Evolutionary conservation across 2,888 invertebrate genomes (phyloP).

Genomic region (Phymatocera aterrima): DNA sequence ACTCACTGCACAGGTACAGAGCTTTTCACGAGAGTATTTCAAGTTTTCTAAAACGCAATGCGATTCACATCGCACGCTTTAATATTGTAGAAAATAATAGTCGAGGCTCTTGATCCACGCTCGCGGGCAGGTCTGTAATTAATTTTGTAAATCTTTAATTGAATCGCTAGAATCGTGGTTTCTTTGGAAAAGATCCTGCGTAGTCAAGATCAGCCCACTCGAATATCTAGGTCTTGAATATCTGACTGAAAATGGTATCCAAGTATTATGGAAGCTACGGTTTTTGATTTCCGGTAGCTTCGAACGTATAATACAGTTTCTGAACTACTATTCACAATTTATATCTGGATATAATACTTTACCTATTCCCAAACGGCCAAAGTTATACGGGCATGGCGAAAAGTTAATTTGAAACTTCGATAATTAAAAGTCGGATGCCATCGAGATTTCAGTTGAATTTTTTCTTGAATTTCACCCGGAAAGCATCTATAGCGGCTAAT

Average conservation of each 20-base stretch:
- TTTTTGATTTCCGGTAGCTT: neutral
- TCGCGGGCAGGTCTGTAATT: neutral
- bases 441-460: conserved; percentile 25
- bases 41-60: neutral
- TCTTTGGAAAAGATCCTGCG: neutral
- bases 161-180: neutral
- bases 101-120: neutral
- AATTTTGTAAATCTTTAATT: conserved; percentile 2
- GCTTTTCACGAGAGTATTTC: neutral
- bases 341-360: neutral
- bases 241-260: neutral
- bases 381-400: neutral
- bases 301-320: neutral
- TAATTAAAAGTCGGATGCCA: conserved; percentile 26
- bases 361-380: conserved; percentile 2
- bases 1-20: neutral
- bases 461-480: neutral
- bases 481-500: neutral
- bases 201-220: neutral
- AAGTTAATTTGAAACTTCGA: conserved; percentile 14
- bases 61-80: neutral
- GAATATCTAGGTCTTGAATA: too few relatives aligned
- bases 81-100: neutral
- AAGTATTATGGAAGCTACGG: neutral
- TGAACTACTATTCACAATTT: conserved; percentile 2